Percentiles rank a stretch among this genome's conserved stretches.
Evolutionary conservation across 2,888 invertebrate genomes (phyloP).

Genomic region (Myopa tessellatipennis): DNA sequence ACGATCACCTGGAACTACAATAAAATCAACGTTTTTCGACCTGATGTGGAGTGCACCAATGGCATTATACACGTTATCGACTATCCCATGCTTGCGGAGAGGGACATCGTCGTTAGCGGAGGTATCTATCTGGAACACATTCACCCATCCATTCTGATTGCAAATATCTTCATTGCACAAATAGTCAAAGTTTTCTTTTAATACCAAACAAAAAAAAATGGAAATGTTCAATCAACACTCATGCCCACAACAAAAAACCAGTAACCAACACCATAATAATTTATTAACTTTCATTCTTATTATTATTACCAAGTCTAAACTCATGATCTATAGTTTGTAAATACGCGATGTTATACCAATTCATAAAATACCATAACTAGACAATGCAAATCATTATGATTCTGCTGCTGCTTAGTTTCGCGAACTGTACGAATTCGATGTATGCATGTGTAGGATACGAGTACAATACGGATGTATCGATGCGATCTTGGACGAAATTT

Average conservation of each 20-base stretch:
- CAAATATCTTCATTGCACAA: slow-evolving; percentile 67
- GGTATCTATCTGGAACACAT: slow-evolving; percentile 65
- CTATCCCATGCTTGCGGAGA: slow-evolving; percentile 83
- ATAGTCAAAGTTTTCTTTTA: slow-evolving; percentile 66
- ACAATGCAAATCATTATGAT: no score
- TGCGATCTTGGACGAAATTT: no score
- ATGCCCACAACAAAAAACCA: slow-evolving; percentile 34
- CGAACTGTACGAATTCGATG: no score
- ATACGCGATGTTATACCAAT: slow-evolving; percentile 24
- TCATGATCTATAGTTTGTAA: slow-evolving; percentile 32
- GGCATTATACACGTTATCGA: slow-evolving; percentile 96
- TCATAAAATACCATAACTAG: not conserved
- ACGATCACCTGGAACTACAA: slow-evolving; percentile 86
- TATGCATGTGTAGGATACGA: no score
- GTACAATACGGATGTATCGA: no score
- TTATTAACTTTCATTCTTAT: slow-evolving; percentile 28
- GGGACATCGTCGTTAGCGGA: slow-evolving; percentile 78
- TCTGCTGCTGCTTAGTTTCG: no score
- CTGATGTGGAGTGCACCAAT: slow-evolving; percentile 95
- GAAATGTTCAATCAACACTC: slow-evolving; percentile 33
- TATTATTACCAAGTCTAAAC: slow-evolving; percentile 7
- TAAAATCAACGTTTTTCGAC: slow-evolving; percentile 85
- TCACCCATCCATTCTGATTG: slow-evolving; percentile 66
- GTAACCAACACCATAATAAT: slow-evolving; percentile 25
- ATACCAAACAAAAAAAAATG: slow-evolving; percentile 50